Evolutionary conservation across 2,888 invertebrate species (phyloP).

Genomic region (Dicranocentrus wangi): DNA sequence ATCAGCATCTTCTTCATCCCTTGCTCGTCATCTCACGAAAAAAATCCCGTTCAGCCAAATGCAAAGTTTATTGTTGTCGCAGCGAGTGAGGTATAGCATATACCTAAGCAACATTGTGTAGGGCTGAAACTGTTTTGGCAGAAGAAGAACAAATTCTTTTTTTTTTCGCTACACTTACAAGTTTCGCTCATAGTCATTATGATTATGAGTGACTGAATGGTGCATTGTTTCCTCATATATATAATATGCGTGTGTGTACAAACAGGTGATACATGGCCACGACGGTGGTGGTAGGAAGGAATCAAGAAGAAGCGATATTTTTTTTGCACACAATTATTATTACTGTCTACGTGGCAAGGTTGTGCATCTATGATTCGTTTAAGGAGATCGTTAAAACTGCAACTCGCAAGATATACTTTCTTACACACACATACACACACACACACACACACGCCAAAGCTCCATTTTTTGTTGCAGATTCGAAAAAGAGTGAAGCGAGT

Average conservation of each 20-base stretch:
- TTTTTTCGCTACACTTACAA: too few relatives aligned
- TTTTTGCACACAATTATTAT: conserved; percentile 6
- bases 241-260: neutral
- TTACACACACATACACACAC: neutral
- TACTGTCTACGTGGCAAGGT: neutral
- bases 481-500: conserved; percentile 9
- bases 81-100: neutral
- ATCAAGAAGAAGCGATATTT: neutral
- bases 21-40: conserved; percentile 26
- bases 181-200: conserved; percentile 13
- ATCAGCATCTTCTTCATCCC: conserved; percentile 23
- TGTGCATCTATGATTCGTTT: conserved; percentile 19
- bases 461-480: neutral
- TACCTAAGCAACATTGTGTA: neutral
- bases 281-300: too few relatives aligned
- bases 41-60: conserved; percentile 44
- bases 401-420: neutral
- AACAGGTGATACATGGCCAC: conserved; percentile 13
- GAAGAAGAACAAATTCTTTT: conserved; percentile 5
- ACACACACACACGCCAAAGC: neutral
- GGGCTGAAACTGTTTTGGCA: too few relatives aligned
- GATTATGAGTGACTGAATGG: conserved; percentile 44
- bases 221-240: conserved; percentile 35
- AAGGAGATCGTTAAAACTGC: conserved; percentile 8
- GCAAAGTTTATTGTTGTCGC: conserved; percentile 16